phyloP scores from a whole-genome alignment of 2,888 invertebrate species.

The Catotricha subobsoleta region DNA sequence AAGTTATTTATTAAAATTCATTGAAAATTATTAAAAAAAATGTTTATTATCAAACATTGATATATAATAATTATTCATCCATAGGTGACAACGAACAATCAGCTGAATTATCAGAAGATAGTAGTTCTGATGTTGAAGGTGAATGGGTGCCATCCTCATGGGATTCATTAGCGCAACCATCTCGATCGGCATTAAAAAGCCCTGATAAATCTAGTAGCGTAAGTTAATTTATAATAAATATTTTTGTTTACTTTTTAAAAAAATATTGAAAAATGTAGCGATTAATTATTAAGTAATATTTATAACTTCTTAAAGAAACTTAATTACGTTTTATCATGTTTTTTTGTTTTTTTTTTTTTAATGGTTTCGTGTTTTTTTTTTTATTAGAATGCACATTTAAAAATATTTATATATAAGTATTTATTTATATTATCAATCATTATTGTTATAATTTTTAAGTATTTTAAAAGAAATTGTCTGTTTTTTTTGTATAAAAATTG shows the following conservation, averaged over 20 bases:
- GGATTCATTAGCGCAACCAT: conserved; percentile 61
- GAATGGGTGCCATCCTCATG: conserved; percentile 67
- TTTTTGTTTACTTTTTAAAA: too few species aligned
- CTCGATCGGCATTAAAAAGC: conserved; percentile 50
- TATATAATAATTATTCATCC: neutral
- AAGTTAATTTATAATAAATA: conserved; percentile 8
- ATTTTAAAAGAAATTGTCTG: neutral
- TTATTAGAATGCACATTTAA: too few species aligned
- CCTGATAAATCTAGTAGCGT: conserved; percentile 23
- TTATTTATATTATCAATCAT: too few species aligned
- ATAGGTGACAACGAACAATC: neutral
- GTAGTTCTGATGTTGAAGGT: conserved; percentile 33
- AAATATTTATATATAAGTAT: too few species aligned
- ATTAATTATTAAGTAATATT: too few species aligned
- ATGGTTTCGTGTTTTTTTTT: too few species aligned
- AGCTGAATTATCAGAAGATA: conserved; percentile 1
- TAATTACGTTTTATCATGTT: too few species aligned
- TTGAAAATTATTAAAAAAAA: neutral
- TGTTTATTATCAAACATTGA: neutral
- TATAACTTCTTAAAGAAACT: too few species aligned
- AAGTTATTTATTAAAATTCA: neutral
- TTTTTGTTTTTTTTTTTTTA: too few species aligned
- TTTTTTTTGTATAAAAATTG: neutral
- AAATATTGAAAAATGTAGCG: too few species aligned
- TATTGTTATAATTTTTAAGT: neutral